phyloP scores from a whole-genome alignment of 2,797 vertebrate species.

The Sternarchorhynchus goeldii region DNA sequence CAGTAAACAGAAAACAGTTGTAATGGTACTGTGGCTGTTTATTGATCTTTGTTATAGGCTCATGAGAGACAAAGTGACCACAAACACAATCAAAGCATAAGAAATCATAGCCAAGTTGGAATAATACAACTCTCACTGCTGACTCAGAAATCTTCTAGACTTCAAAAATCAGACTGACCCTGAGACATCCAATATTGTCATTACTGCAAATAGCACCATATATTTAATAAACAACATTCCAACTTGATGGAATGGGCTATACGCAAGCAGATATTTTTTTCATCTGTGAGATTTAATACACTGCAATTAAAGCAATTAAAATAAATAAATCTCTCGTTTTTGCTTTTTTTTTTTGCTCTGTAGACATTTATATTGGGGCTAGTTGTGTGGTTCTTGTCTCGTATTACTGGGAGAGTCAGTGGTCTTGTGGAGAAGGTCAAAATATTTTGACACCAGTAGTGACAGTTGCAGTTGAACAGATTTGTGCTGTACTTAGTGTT shows the following conservation, averaged over 20 bases:
- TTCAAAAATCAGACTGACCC: neutral
- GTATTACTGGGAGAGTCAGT: neutral
- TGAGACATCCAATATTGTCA: neutral
- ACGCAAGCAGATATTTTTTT: conserved; percentile 23
- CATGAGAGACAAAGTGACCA: neutral
- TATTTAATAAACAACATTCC: conserved; percentile 10
- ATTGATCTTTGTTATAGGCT: no score
- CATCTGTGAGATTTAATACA: conserved; percentile 24
- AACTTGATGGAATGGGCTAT: neutral
- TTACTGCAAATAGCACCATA: neutral
- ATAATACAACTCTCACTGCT: no score
- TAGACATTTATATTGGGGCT: conserved; percentile 15
- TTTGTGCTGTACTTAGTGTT: neutral
- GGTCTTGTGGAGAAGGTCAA: neutral
- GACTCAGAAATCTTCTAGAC: neutral
- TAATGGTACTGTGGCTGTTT: no score
- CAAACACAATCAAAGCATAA: neutral
- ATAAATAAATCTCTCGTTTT: conserved; percentile 33
- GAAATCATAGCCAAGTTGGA: neutral
- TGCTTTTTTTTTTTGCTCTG: neutral
- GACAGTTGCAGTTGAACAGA: neutral
- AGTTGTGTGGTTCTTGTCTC: conserved; percentile 23
- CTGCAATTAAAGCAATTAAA: conserved; percentile 42
- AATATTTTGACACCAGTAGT: conserved; percentile 25
- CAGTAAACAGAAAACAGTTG: no score